Percentiles rank a stretch among this genome's conserved stretches.
phyloP scores from a whole-genome alignment of 2,888 invertebrate species.

The Desoria tigrina region DNA sequence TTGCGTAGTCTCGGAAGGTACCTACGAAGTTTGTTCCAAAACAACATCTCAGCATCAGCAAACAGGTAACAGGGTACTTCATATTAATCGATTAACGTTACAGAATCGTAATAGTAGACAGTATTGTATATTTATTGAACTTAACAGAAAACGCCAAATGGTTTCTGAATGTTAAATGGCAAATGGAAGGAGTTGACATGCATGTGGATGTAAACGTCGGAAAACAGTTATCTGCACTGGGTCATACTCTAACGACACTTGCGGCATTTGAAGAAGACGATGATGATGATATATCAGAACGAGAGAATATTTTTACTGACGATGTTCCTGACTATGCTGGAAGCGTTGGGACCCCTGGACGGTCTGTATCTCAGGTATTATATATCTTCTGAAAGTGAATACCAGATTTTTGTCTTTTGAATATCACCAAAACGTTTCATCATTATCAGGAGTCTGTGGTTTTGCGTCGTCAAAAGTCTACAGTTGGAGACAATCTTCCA shows the following conservation, averaged over 20 bases:
- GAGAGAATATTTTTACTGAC: slow-evolving; percentile 42
- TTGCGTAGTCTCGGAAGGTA: slow-evolving; percentile 98
- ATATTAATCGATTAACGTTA: too few relatives aligned
- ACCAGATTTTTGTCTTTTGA: too few relatives aligned
- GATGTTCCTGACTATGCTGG: slow-evolving; percentile 40
- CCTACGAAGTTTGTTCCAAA: slow-evolving; percentile 93
- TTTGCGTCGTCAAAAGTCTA: slow-evolving; percentile 66
- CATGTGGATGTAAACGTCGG: slow-evolving; percentile 95
- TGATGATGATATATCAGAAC: slow-evolving; percentile 54
- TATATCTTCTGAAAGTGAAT: too few relatives aligned
- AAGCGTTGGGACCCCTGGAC: slow-evolving; percentile 24
- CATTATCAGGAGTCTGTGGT: slow-evolving; percentile 67
- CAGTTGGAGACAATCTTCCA: slow-evolving; percentile 72
- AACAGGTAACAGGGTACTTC: slow-evolving; percentile 66
- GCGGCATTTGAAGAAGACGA: slow-evolving; percentile 83
- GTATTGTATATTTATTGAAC: too few relatives aligned
- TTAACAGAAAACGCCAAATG: slow-evolving; percentile 75
- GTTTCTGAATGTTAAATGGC: slow-evolving; percentile 97
- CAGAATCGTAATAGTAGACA: too few relatives aligned
- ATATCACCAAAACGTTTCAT: slow-evolving; percentile 1
- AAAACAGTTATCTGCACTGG: slow-evolving; percentile 88
- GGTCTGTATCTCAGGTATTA: slow-evolving; percentile 48
- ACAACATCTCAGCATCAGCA: slow-evolving; percentile 83
- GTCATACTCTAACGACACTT: slow-evolving; percentile 91
- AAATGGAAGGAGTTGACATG: slow-evolving; percentile 98